These are phyloP conservation scores for Caenorhabditis virilis DNA, from an alignment of 2,888 invertebrate genomes.

Conservation along the genomic window DNA sequence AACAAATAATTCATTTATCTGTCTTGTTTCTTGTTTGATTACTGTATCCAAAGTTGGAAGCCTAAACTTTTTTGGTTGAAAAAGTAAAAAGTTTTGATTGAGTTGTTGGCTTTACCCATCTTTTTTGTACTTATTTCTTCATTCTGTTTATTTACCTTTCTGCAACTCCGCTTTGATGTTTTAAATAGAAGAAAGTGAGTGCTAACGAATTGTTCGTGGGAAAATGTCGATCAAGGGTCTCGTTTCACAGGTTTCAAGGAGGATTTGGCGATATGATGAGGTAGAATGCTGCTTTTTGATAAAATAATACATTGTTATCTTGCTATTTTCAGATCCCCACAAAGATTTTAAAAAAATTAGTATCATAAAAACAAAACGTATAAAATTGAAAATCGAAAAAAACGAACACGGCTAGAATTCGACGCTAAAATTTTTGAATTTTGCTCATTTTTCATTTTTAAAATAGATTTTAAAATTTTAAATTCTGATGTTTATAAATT, in stretches of 20 bases:
- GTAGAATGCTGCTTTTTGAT: slow-evolving; percentile 3
- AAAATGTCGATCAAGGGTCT: slow-evolving; percentile 33
- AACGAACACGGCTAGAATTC: slow-evolving; percentile 43
- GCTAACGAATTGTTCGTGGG: too few relatives aligned
- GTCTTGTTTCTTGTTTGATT: slow-evolving; percentile 1
- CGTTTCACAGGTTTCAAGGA: slow-evolving; percentile 14
- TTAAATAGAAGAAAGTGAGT: too few relatives aligned
- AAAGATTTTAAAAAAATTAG: slow-evolving; percentile 5
- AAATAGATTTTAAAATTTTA: too few relatives aligned
- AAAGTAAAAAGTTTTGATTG: too few relatives aligned
- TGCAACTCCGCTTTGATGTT: too few relatives aligned
- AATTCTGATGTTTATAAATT: not conserved
- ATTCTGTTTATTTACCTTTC: too few relatives aligned
- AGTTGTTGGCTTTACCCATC: too few relatives aligned
- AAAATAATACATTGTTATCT: too few relatives aligned
- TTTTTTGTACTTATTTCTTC: too few relatives aligned
- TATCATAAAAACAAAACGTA: slow-evolving; percentile 63
- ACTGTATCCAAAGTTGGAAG: too few relatives aligned
- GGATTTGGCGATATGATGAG: slow-evolving; percentile 32
- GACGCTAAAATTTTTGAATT: not conserved
- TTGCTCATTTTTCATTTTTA: not conserved
- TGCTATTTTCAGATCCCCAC: too few relatives aligned
- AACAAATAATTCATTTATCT: slow-evolving; percentile 1
- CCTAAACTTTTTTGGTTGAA: too few relatives aligned
- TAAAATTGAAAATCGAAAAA: slow-evolving; percentile 67